Percentiles rank a stretch among this genome's conserved stretches.
Evolutionary conservation across 2,888 invertebrate species (phyloP).

Genomic region (Euphydryas editha): DNA sequence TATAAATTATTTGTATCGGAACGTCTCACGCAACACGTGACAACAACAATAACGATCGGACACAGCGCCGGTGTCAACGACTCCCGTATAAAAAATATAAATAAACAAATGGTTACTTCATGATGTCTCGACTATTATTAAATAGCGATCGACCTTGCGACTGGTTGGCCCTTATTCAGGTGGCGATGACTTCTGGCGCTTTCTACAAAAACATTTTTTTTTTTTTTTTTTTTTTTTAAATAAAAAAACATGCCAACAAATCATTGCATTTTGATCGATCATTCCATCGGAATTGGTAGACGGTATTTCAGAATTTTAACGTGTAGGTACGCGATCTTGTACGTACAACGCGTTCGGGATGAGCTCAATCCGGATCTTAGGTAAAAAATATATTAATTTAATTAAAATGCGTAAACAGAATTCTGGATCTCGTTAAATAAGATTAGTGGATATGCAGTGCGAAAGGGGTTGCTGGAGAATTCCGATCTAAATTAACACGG

Average conservation of each 20-base stretch:
- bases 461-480: conserved; percentile 12
- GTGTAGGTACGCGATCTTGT: background rate
- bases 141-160: conserved; percentile 76
- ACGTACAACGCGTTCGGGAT: too few relatives aligned
- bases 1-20: background rate
- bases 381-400: too few relatives aligned
- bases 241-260: conserved; percentile 46
- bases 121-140: conserved; percentile 67
- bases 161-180: conserved; percentile 75
- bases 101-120: conserved; percentile 75
- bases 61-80: conserved; percentile 38
- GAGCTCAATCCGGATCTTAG: too few relatives aligned
- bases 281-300: conserved; percentile 3
- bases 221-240: too few relatives aligned
- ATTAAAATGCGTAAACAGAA: background rate
- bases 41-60: conserved; percentile 1
- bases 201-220: conserved; percentile 62
- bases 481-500: conserved; percentile 17
- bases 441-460: background rate
- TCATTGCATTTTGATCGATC: conserved; percentile 25
- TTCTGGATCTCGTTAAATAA: background rate
- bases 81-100: conserved; percentile 65
- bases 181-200: conserved; percentile 77
- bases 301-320: conserved; percentile 4
- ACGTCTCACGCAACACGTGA: conserved; percentile 15